phyloP scores from a whole-genome alignment of 1,140 invertebrate genomes.

The Catajapyx aquilonaris region DNA sequence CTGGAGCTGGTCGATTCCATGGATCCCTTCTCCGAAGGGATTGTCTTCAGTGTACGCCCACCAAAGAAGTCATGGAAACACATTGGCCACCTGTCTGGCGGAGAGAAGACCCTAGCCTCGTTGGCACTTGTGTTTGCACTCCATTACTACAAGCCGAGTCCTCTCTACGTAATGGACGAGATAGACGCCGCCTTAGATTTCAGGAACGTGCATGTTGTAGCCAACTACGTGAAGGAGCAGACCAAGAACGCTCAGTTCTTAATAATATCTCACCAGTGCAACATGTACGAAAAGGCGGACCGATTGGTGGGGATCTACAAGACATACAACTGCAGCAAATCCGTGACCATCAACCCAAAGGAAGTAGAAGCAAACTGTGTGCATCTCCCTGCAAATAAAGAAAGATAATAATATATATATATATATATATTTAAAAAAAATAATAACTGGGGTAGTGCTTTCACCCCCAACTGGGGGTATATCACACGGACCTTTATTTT shows the following conservation, averaged over 20 bases:
- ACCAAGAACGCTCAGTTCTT: slow-evolving; percentile 98
- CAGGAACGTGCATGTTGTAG: slow-evolving; percentile 98
- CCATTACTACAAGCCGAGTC: slow-evolving; percentile 95
- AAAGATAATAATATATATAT: no score
- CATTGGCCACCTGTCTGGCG: slow-evolving; percentile 94
- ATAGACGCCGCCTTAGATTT: slow-evolving; percentile 98
- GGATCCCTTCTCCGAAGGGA: slow-evolving; percentile 90
- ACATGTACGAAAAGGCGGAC: slow-evolving; percentile 94
- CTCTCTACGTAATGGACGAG: slow-evolving; percentile 97
- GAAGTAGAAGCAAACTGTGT: not conserved
- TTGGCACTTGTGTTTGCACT: slow-evolving; percentile 92
- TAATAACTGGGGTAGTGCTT: no score
- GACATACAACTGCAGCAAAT: slow-evolving; percentile 69
- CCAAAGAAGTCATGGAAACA: slow-evolving; percentile 98
- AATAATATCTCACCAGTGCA: slow-evolving; percentile 86
- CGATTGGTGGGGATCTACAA: slow-evolving; percentile 90
- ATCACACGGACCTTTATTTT: no score
- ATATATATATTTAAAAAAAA: no score
- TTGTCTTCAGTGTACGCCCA: slow-evolving; percentile 80
- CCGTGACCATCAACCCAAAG: slow-evolving; percentile 37
- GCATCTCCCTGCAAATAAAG: no score
- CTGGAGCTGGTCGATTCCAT: slow-evolving; percentile 84
- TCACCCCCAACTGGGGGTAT: no score
- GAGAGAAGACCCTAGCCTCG: slow-evolving; percentile 95
- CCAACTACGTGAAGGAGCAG: slow-evolving; percentile 91